Base-by-base conservation (phyloP, 2,113 vertebrate species). In the Columbina picui region DNA sequence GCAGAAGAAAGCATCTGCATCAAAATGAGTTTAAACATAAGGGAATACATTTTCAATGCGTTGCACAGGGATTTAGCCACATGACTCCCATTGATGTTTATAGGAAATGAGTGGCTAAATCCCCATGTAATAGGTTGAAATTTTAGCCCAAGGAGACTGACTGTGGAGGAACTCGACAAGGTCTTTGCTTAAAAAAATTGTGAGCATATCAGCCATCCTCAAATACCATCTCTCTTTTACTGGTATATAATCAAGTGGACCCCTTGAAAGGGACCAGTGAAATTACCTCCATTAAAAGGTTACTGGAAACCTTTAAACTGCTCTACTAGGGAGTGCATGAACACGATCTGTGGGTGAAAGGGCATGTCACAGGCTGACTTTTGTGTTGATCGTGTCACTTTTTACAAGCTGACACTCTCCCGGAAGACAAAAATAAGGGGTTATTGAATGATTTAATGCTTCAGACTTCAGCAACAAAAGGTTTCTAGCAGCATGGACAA, bases 101-200 rank as follows among this genome's bases (percentile, higher is more conserved):
- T 91, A 90, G 94, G 88, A 97, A 97, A 96, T 83, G 93, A 96
- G 92, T 96, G 94, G 81, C 87, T 93, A 95, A 96, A 97, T 96
- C 94, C 92, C 94, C 87, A 90, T 92, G 89, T 95, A 96, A 97
- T 95, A 97, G 77, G 93, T 96, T 94, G 94, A 96, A 96, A 96
- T 93, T 95, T 96, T 93, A 94, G 92, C 94, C 93, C 91, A 96
- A 93, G 93, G 96, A 97, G 93, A 92, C 78, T 90, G 78, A 84
- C 95, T 96, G 80, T 41, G 63, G 81, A 95, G 90, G 84, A 96
- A 92, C 92, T 92, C 57, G 3, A 89, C 97, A 95, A 96, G 87
- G 86, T 87, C 92, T 94, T 82, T 93, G 92, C 85, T 96, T 90
- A 89, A 61, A 83, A 94, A 95, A 95, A 92, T 17, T 61, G 73